Percentiles rank a stretch among this genome's conserved stretches.
phyloP scores from a whole-genome alignment of 2,113 vertebrate genomes.

The Protobothrops flavoviridis region DNA sequence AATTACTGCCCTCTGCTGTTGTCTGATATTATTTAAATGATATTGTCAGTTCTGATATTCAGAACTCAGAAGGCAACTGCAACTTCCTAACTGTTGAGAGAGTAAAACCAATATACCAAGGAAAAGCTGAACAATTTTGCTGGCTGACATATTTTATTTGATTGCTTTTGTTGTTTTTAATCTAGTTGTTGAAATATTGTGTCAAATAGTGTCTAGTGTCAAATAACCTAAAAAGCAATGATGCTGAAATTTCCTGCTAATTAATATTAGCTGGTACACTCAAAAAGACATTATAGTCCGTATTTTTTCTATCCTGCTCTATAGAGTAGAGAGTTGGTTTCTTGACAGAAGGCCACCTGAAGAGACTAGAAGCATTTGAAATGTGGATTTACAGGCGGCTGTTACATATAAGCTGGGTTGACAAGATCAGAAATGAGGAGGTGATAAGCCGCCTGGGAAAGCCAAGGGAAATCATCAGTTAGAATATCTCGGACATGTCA shows the following conservation, averaged over 20 bases:
- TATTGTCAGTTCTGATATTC: neutral
- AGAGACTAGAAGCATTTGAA: no score
- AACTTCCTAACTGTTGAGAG: neutral
- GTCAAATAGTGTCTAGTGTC: neutral
- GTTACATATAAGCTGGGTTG: no score
- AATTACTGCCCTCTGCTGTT: conserved; percentile 2
- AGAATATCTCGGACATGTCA: no score
- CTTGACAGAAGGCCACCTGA: no score
- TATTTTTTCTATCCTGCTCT: neutral
- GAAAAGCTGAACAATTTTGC: neutral
- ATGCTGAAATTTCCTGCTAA: neutral
- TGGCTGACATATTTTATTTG: neutral
- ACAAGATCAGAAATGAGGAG: no score
- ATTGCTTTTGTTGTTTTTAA: neutral
- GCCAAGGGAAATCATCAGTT: no score
- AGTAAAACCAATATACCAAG: neutral
- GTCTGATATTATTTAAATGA: neutral
- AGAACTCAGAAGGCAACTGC: neutral
- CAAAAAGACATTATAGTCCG: neutral
- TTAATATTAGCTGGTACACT: neutral
- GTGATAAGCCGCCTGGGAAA: no score
- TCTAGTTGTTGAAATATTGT: neutral
- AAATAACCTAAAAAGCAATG: neutral
- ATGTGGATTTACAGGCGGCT: no score
- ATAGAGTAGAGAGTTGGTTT: no score